phyloP scores from a whole-genome alignment of 2,888 invertebrate species.

The Andrena bucephala region DNA sequence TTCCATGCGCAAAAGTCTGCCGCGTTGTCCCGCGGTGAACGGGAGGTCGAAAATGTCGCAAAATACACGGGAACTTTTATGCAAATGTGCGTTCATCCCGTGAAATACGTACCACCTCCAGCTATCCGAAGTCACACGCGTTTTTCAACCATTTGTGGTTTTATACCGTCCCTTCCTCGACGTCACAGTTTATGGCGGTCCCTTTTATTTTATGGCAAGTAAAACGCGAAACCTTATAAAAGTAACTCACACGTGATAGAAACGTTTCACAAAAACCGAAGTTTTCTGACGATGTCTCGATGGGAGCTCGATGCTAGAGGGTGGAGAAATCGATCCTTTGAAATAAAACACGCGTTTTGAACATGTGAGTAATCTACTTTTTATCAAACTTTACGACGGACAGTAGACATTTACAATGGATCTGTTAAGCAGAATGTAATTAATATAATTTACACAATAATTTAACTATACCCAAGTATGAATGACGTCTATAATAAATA shows the following conservation, averaged over 20 bases:
- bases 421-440: no score
- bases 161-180: neutral
- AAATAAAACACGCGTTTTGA: no score
- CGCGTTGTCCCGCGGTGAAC: neutral
- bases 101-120: neutral
- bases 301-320: neutral
- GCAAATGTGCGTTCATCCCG: conserved; percentile 12
- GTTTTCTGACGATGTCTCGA: neutral
- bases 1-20: neutral
- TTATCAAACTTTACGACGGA: no score
- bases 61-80: conserved; percentile 9
- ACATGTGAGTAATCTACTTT: no score
- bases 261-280: neutral
- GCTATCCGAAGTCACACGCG: conserved; percentile 8
- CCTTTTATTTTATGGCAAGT: conserved; percentile 11
- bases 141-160: neutral
- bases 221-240: neutral
- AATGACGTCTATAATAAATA: no score
- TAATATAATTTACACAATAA: no score
- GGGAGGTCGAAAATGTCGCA: neutral
- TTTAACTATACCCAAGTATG: no score
- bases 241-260: neutral
- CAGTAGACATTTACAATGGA: no score
- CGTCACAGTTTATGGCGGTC: neutral
- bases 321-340: neutral